phyloP scores from a whole-genome alignment of 2,888 invertebrate species.

The Mycogona germanica region DNA sequence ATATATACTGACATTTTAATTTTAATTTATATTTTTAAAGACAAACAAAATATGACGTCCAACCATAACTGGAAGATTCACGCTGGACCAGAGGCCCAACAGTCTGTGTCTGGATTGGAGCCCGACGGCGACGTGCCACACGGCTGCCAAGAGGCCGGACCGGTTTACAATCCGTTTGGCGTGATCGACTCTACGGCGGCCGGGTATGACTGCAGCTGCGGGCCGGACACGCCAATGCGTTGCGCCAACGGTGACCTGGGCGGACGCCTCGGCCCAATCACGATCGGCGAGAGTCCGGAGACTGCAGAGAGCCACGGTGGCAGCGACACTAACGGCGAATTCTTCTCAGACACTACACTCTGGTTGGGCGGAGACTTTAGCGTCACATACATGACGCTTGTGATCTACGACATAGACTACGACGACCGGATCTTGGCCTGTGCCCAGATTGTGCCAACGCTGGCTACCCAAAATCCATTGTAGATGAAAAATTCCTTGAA shows the following conservation, averaged over 20 bases:
- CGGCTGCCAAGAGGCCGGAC: not conserved
- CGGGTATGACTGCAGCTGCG: not conserved
- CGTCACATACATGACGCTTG: not conserved
- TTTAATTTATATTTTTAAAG: constrained; percentile 1
- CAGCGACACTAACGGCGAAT: not conserved
- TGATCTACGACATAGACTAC: not conserved
- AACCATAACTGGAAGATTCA: constrained; percentile 1
- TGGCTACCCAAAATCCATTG: too few species aligned
- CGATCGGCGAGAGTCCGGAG: not conserved
- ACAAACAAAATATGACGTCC: not conserved
- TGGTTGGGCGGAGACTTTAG: not conserved
- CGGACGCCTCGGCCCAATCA: constrained; percentile 3
- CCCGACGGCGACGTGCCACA: not conserved
- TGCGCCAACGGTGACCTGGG: constrained; percentile 6
- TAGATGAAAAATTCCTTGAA: too few species aligned
- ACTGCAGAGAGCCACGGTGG: not conserved
- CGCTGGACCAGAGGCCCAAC: not conserved
- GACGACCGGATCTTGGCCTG: not conserved
- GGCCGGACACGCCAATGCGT: not conserved
- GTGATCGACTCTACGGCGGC: not conserved
- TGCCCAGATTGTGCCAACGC: not conserved
- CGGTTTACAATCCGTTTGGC: constrained; percentile 4
- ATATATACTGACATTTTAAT: too few species aligned
- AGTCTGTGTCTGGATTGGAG: not conserved
- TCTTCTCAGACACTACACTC: not conserved